Evolutionary conservation across 2,113 vertebrate species (phyloP), one percentile per base, ranked within the genome.

Genomic region (Indri indri): DNA sequence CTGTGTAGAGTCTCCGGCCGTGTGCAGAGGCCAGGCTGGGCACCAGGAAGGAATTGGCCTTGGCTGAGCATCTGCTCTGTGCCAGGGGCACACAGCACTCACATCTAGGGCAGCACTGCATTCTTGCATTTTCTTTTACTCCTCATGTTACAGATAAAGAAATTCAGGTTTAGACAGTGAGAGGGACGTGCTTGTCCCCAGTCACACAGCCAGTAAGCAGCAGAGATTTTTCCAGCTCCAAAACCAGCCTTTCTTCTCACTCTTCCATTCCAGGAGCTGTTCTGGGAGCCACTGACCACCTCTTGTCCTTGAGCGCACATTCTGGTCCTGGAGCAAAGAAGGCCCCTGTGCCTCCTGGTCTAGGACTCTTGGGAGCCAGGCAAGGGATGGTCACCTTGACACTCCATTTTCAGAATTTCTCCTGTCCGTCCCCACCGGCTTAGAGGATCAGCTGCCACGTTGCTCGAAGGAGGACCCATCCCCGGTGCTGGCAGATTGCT

Each of bases 401-500:
- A 25, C 40, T 27, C 6, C n/a, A 13, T 85, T 84, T 52, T 34
- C 8, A 54, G 40, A 32, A 50, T n/a, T 81, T 52, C 25, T 70
- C 18, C 18, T 50, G 5, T n/a, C 61, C 25, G 10, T 83, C 37
- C 42, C 66, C 42, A 63, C 14, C 4, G 18, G 11, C 3, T 57
- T 30, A 79, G 45, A 37, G 9, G 23, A 23, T 10, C 0, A 0
- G 34, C 40, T 34, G 8, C 37, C 20, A 7, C 2, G 1, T 57
- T 59, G 30, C 37, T 80, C 34, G 52, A 68, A 20, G 6, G 12
- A 57, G 63, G 73, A 59, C 73, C 37, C 37, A 30, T 18, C 54
- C 50, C 34, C 37, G 12, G 23, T 32, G 50, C 47, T 20, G 3
- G 73, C 8, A 32, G 16, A 7, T 79, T 45, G 22, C 32, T 87